Conservation (phyloP, 2,888 invertebrate genomes). For the Nephrotoma appendiculata region DNA sequence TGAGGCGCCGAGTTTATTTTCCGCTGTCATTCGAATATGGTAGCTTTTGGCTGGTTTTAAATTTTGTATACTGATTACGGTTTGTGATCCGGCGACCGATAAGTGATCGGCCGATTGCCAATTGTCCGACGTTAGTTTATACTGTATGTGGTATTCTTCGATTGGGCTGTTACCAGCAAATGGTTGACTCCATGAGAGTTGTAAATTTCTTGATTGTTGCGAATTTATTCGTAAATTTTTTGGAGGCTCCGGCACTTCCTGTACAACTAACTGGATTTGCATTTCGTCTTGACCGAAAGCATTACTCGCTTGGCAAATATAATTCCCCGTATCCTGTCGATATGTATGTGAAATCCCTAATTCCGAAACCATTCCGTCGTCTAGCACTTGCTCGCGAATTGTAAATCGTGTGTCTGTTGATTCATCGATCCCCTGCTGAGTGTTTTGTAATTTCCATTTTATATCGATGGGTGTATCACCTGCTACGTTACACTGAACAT, state of each 20-base stretch:
- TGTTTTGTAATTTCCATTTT: conserved; percentile 55
- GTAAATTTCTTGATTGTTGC: conserved; percentile 68
- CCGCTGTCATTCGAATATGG: conserved; percentile 76
- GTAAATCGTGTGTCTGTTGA: conserved; percentile 61
- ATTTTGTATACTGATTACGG: conserved; percentile 63
- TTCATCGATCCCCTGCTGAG: conserved; percentile 58
- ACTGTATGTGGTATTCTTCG: conserved; percentile 76
- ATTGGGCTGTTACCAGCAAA: conserved; percentile 83
- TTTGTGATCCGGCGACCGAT: conserved; percentile 68
- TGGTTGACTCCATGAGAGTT: conserved; percentile 79
- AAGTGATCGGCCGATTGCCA: conserved; percentile 75
- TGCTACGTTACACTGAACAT: conserved; percentile 71
- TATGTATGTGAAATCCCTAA: conserved; percentile 72
- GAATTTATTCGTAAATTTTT: conserved; percentile 73
- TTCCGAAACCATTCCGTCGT: conserved; percentile 72
- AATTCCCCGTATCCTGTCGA: conserved; percentile 76
- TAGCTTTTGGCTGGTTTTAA: conserved; percentile 77
- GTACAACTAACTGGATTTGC: conserved; percentile 78
- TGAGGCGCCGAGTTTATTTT: conserved; percentile 77
- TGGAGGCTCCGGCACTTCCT: conserved; percentile 83
- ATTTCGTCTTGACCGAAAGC: conserved; percentile 86
- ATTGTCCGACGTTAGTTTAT: conserved; percentile 69
- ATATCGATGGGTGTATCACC: conserved; percentile 82
- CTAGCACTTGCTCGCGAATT: conserved; percentile 59
- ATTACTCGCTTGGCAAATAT: conserved; percentile 79